These are phyloP conservation scores for Oreotrochilus melanogaster DNA, from an alignment of 2,113 vertebrate species.

Conservation along the genomic window DNA sequence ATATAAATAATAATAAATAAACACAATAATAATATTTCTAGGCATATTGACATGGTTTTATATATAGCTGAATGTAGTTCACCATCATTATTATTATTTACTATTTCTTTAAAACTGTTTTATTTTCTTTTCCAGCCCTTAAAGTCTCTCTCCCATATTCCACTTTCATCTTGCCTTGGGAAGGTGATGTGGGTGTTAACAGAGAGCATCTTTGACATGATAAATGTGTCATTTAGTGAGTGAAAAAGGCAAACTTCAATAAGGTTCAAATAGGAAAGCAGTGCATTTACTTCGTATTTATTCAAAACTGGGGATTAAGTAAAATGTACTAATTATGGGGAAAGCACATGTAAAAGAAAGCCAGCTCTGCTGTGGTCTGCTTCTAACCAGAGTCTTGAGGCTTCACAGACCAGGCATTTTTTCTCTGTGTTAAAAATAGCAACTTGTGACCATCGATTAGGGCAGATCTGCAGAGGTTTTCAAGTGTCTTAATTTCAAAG, in stretches of 20 bases:
- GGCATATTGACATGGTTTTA: too few relatives aligned
- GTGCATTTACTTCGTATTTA: neutral
- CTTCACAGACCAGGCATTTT: neutral
- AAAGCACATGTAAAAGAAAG: fast-evolving
- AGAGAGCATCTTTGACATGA: too few relatives aligned
- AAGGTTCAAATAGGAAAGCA: neutral
- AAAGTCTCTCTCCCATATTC: too few relatives aligned
- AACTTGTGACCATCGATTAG: neutral
- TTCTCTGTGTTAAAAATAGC: neutral
- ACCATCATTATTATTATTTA: too few relatives aligned
- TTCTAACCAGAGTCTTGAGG: fast-evolving
- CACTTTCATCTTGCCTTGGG: too few relatives aligned
- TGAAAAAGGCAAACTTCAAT: neutral
- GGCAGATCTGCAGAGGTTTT: neutral
- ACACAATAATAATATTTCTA: too few relatives aligned
- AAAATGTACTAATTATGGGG: neutral
- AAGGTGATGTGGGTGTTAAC: too few relatives aligned
- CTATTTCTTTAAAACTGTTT: too few relatives aligned
- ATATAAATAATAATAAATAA: too few relatives aligned
- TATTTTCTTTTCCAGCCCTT: too few relatives aligned
- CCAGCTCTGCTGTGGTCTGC: neutral
- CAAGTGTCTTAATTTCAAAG: neutral
- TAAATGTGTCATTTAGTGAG: neutral
- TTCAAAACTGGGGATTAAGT: neutral
- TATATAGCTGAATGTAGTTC: too few relatives aligned